Base-by-base conservation (phyloP, 1,140 invertebrate genomes). In the Zeugodacus cucurbitae region DNA sequence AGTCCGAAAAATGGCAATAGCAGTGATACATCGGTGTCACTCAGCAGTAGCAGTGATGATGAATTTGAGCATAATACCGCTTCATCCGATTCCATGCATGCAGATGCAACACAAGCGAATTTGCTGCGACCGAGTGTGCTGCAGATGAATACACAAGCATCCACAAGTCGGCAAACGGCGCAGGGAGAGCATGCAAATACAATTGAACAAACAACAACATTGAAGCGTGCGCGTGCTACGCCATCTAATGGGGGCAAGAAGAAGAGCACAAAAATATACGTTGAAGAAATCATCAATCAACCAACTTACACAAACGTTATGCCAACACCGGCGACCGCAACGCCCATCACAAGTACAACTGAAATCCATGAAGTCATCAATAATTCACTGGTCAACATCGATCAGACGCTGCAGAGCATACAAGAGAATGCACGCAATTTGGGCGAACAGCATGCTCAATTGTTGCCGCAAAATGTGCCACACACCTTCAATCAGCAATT, bases 371-470 rank as follows among this genome's bases (percentile, higher is more conserved):
- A 89, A 4, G 91, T 89, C 8, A 74, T 93, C 44, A 89, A 90
- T 3, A 89, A 88, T 59, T 91, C 92, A 58, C 88, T 93, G 57
- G 89, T 90, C 88, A 89, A 88, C 34, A 89, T 91, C 34, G 91
- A 90, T 88, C 88, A 88, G 2, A 86, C 90, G 26, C 89, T 91
- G 29, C 34, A 87, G 26, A 89, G 82, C 34, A 88, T 89, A 88
- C 88, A 89, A 41, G 89, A 89, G 88, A 90, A 90, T 86, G 88
- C 89, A 82, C 88, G 89, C 32, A 87, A 86, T 26, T 88, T 90
- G 6, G 88, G 88, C 67, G 88, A 90, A 82, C 88, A 88, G 59
- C 88, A 89, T 64, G 88, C 88, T 86, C 48, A 59, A 78, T 57
- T 44, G 67, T 48, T 89, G 57, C n/a, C 74, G 1, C 34, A 54